These are phyloP conservation scores for Eulemur rufifrons DNA, from an alignment of 2,113 vertebrate genomes.

Conservation along the genomic window DNA sequence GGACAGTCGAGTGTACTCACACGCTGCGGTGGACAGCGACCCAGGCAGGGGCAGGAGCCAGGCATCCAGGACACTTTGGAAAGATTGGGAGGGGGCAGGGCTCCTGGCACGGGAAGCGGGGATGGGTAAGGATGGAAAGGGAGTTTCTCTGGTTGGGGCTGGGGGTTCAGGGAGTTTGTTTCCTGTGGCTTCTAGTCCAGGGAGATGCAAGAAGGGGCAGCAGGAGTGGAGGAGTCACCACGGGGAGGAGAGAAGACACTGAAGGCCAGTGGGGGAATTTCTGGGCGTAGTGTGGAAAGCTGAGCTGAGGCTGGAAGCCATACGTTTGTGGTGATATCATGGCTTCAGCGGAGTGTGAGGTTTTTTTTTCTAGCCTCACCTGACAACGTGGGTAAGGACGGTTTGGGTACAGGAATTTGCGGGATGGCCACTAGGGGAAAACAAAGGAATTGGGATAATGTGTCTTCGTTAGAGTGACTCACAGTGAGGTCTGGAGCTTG, in stretches of 20 bases:
- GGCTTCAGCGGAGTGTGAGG: background rate
- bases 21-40: background rate
- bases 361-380: background rate
- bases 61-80: background rate
- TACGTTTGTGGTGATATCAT: background rate
- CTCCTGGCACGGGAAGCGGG: background rate
- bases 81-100: background rate
- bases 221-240: background rate
- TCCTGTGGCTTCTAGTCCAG: background rate
- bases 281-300: background rate
- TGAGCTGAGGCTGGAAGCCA: background rate
- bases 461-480: background rate
- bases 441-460: background rate
- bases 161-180: background rate
- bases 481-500: background rate
- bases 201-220: background rate
- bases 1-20: too few relatives aligned
- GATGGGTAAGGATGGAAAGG: background rate
- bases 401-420: background rate
- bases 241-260: background rate
- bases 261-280: background rate
- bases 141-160: background rate
- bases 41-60: background rate
- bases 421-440: background rate
- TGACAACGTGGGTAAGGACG: background rate